Evolutionary conservation across 30 jellyfish, hydroid and myxozoan genomes (phyloP), one percentile per base, ranked within the genome.

Genomic region (Mastigias papua): DNA sequence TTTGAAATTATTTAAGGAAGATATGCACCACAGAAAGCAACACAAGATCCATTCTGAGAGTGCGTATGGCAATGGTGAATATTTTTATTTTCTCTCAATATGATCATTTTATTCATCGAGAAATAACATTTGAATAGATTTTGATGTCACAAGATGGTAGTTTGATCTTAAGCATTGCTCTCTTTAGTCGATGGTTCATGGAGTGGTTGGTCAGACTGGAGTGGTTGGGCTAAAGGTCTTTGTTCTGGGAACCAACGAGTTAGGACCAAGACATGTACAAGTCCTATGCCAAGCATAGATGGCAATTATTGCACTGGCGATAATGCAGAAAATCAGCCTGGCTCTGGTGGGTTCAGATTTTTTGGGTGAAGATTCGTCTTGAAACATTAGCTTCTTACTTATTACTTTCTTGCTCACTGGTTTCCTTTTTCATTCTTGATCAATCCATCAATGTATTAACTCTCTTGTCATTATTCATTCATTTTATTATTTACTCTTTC

Each of bases 131-230:
- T n/a, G n/a, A n/a, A n/a, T n/a, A n/a, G n/a, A n/a, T n/a, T n/a
- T n/a, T n/a, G n/a, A n/a, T n/a, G n/a, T n/a, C n/a, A n/a, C n/a
- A n/a, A n/a, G n/a, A n/a, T n/a, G n/a, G n/a, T n/a, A n/a, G n/a
- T n/a, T n/a, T n/a, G n/a, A n/a, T n/a, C n/a, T n/a, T n/a, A n/a
- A n/a, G n/a, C n/a, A 37, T 37, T 51, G 2, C 17, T 50, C 66
- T 15, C 54, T 48, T 35, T 75, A 74, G 95, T 70, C 9, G 74
- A 78, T 68, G 99, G 99, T 31, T 88, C 92, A 11, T 94, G 99
- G 99, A 90, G 98, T 33, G 51, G 73, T 0, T 94, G 99, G 99
- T 89, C 99, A 9, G 95, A 80, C 29, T 94, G 99, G 99, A 94
- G 99, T 82, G 93, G 99, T 29, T 89, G 97, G 97, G 99, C 95